Evolutionary conservation across 2,113 vertebrate species (phyloP).

Genomic region (Oreotrochilus melanogaster): DNA sequence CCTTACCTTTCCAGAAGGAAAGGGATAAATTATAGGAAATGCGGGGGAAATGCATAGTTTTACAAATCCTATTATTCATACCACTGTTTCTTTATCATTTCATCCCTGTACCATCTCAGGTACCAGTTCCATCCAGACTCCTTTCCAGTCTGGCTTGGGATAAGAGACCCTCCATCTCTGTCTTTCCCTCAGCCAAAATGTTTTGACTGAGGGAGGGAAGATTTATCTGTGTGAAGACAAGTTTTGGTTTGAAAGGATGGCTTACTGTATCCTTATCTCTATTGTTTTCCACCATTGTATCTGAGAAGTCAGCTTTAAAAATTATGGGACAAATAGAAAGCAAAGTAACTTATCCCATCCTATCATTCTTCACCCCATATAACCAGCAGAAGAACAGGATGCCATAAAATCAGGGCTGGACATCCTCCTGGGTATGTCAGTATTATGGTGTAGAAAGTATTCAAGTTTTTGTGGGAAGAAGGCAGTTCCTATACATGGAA

Average conservation of each 20-base stretch:
- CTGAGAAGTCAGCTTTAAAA: neutral
- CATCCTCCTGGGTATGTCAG: neutral
- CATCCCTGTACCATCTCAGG: neutral
- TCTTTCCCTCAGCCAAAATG: neutral
- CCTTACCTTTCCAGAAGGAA: constrained; percentile 7
- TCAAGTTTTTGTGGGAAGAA: neutral
- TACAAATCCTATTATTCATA: neutral
- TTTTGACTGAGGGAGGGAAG: neutral
- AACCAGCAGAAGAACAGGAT: neutral
- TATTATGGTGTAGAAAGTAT: neutral
- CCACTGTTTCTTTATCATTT: neutral
- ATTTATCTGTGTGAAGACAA: neutral
- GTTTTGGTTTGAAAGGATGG: neutral
- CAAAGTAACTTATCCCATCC: neutral
- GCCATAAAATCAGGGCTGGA: neutral
- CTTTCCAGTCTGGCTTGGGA: neutral
- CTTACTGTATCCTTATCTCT: neutral
- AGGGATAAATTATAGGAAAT: constrained; percentile 6
- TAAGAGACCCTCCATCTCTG: neutral
- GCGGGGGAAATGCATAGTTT: neutral
- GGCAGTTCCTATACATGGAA: neutral
- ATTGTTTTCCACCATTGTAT: neutral
- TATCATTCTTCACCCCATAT: neutral
- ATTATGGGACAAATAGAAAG: neutral
- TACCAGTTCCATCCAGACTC: neutral